phyloP scores from a whole-genome alignment of 2,797 vertebrate species.

The Gephyroberyx darwinii region DNA sequence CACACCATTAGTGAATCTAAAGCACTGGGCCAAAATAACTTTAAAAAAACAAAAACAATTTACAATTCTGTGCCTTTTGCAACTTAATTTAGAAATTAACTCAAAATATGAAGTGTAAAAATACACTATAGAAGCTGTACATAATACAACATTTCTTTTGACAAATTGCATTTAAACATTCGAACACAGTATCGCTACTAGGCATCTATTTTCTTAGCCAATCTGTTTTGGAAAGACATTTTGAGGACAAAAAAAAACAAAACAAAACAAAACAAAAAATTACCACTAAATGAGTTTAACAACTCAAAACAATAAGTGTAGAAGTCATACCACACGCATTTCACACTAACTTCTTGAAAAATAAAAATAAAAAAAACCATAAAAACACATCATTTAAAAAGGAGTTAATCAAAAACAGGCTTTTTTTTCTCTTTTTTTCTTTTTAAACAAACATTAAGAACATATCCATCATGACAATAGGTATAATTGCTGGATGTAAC shows the following conservation, averaged over 20 bases:
- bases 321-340: constrained; percentile 66
- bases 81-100: constrained; percentile 70
- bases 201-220: constrained; percentile 57
- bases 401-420: constrained; percentile 53
- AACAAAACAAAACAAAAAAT: constrained; percentile 26
- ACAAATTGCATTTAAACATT: constrained; percentile 67
- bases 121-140: constrained; percentile 73
- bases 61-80: constrained; percentile 45
- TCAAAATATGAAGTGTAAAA: constrained; percentile 66
- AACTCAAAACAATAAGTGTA: constrained; percentile 65
- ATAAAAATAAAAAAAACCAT: constrained; percentile 46
- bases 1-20: constrained; percentile 52
- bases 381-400: constrained; percentile 72
- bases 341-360: constrained; percentile 54
- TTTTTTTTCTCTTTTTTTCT: constrained; percentile 21
- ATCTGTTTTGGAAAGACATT: constrained; percentile 28
- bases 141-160: constrained; percentile 62
- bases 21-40: constrained; percentile 45
- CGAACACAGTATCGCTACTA: constrained; percentile 59
- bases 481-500: constrained; percentile 44
- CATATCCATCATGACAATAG: constrained; percentile 52
- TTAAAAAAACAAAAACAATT: constrained; percentile 21
- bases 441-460: constrained; percentile 43
- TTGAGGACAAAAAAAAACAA: neutral
- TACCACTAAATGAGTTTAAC: constrained; percentile 60